Evolutionary conservation across 2,797 vertebrate species (phyloP), one percentile per base, ranked within the genome.

Genomic region (Triplophysa yarkandensis): DNA sequence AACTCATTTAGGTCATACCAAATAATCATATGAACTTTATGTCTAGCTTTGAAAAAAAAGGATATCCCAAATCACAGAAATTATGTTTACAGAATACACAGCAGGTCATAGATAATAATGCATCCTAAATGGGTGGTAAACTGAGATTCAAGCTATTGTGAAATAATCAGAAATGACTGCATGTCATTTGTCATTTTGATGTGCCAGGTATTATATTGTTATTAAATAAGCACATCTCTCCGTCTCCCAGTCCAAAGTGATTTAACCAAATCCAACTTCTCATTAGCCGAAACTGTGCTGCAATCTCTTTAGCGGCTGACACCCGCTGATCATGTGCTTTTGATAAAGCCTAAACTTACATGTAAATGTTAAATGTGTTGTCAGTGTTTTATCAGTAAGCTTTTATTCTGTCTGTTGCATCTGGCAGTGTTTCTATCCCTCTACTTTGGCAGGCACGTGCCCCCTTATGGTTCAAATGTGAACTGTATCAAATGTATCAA

Each of bases 401-500:
- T 70, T 72, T 61, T 5, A 43, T 52, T 76, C 41, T 23, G 55
- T 57, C 63, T 64, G 28, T 55, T 66, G 23, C 27, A 68, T 77
- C 71, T 39, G 27, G 69, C 44, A n/a, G 54, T 75, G 72, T 39
- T 74, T 52, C 28, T 17, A 19, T 66, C 41, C 9, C 52, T 71
- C 65, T 83, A 66, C 27, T 65, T 86, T 79, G 82, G 84, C 84
- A 74, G 80, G 76, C 74, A 92, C 3, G 86, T 90, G 89, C 88
- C 86, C 88, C 86, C 89, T 75, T 11, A 86, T 78, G 86, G 90
- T 71, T 79, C 62, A 74, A 70, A 67, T 64, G 32, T 54, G 84
- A n/a, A 77, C 75, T 75, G 55, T 83, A 27, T 10, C 66, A n/a
- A 72, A 83, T 83, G 74, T 82, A 66, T 85, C 80, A 23, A 55